Evolutionary conservation across 53 echinoderm and acorn worm species (phyloP).

Genomic region (Paelopatides confundens): DNA sequence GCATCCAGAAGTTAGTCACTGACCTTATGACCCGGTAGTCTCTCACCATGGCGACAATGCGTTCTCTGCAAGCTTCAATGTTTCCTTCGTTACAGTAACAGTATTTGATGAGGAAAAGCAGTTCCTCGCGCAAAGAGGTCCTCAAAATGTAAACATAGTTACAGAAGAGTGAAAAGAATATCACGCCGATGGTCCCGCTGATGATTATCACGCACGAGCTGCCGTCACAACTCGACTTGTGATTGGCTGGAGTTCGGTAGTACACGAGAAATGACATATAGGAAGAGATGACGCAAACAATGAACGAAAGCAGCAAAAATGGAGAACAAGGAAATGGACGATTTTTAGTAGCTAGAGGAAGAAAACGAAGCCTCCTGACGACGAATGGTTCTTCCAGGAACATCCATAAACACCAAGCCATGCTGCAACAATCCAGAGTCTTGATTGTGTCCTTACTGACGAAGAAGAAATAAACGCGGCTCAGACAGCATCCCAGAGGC

Average conservation of each 20-base stretch:
- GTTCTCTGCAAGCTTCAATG: constrained; percentile 68
- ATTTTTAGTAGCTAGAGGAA: neutral
- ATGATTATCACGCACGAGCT: neutral
- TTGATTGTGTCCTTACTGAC: neutral
- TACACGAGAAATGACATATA: neutral
- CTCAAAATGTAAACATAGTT: constrained; percentile 68
- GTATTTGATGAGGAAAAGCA: constrained; percentile 72
- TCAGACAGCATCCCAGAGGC: constrained; percentile 5
- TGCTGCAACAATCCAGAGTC: constrained; percentile 19
- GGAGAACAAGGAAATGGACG: neutral
- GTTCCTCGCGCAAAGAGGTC: constrained; percentile 64
- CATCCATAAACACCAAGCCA: constrained; percentile 38
- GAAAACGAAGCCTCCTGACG: constrained; percentile 5
- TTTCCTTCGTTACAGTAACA: constrained; percentile 62
- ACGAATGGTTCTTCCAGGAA: constrained; percentile 32
- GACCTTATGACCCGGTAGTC: constrained; percentile 64
- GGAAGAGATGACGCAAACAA: neutral
- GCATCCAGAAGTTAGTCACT: constrained; percentile 57
- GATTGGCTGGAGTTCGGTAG: neutral
- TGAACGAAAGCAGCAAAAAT: neutral
- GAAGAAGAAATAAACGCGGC: constrained; percentile 25
- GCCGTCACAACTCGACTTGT: neutral
- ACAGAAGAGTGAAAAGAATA: constrained; percentile 69
- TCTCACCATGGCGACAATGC: constrained; percentile 67
- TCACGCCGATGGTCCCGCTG: constrained; percentile 1